Conservation (phyloP, 1,140 invertebrate species). For the Drosophila neocordata region DNA sequence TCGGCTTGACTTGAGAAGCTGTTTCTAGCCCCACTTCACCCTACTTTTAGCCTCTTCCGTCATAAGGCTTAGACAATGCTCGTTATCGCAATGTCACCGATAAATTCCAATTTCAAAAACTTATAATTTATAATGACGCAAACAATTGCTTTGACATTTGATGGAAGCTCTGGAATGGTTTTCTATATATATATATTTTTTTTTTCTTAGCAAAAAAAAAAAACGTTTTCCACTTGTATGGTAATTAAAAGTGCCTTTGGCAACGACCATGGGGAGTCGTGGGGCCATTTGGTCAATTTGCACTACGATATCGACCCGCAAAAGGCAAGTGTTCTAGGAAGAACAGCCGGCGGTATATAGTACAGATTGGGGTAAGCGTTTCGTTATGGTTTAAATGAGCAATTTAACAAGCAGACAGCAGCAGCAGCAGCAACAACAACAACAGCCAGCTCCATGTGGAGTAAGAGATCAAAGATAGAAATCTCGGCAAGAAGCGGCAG, state of each 20-base stretch:
- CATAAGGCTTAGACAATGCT: conserved; percentile 50
- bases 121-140: conserved; percentile 71
- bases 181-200: too few relatives aligned
- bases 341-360: conserved; percentile 56
- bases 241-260: conserved; percentile 73
- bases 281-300: conserved; percentile 62
- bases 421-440: conserved; percentile 34
- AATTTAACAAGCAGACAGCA: conserved; percentile 79
- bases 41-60: not conserved
- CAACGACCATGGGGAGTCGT: conserved; percentile 48
- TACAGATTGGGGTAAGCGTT: conserved; percentile 31
- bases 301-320: conserved; percentile 33
- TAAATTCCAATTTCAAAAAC: conserved; percentile 63
- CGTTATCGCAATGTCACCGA: conserved; percentile 68
- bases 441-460: conserved; percentile 66
- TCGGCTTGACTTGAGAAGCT: conserved; percentile 42
- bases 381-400: conserved; percentile 80
- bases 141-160: conserved; percentile 44
- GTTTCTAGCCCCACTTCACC: conserved; percentile 9
- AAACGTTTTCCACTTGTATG: conserved; percentile 65
- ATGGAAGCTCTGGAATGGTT: conserved; percentile 25
- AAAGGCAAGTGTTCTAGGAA: conserved; percentile 72
- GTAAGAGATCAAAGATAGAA: conserved; percentile 80
- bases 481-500: conserved; percentile 78
- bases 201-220: conserved; percentile 27